Base-by-base conservation (phyloP, 1,140 invertebrate species). In the Achroia grisella region DNA sequence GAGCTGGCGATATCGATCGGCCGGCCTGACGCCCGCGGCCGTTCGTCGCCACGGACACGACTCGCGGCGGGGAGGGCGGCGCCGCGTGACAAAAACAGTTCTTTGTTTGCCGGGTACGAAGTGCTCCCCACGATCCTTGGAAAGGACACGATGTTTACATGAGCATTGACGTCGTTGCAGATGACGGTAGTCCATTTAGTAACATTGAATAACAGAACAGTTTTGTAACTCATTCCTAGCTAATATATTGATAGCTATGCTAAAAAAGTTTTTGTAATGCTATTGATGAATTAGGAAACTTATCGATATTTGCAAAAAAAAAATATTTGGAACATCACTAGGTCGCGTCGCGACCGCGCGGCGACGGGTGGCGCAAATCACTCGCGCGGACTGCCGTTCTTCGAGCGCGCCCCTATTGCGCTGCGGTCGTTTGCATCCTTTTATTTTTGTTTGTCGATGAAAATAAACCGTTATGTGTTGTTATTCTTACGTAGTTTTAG, bases 381-480 rank as follows among this genome's bases (percentile, higher is more conserved):
- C 65, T 80, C 80, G 76, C 80, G 80, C 76, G 78, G 62, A 82
- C 76, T 80, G 68, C 78, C 78, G 71, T 70, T 75, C 73, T 79
- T 79, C 53, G 62, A 71, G 66, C 62, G 56, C 58, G 56, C 58
- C 33, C 44, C 49, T 14, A 15, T 54, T 48, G 62, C 50, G 65
- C 30, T 63, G 56, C 42, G 52, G 47, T 60, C 48, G 52, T 44
- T 56, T 57, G 46, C 39, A 45, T 51, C 44, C 34, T 56, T 56
- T 67, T 60, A 63, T 57, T 52, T 64, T 57, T 56, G 46, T 55
- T 58, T 61, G 51, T 67, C 60, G 64, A 67, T 58, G 52, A 65
- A 56, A 52, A 62, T 41, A 23, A 23, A 23, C 17, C 17, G 17
- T 6, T 23, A 23, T 2, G 17, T 23, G 6, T 48, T 44, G 45